Percentiles rank a stretch among this genome's conserved stretches.
Evolutionary conservation across 2,797 vertebrate species (phyloP).

Genomic region (Loriculus beryllinus): DNA sequence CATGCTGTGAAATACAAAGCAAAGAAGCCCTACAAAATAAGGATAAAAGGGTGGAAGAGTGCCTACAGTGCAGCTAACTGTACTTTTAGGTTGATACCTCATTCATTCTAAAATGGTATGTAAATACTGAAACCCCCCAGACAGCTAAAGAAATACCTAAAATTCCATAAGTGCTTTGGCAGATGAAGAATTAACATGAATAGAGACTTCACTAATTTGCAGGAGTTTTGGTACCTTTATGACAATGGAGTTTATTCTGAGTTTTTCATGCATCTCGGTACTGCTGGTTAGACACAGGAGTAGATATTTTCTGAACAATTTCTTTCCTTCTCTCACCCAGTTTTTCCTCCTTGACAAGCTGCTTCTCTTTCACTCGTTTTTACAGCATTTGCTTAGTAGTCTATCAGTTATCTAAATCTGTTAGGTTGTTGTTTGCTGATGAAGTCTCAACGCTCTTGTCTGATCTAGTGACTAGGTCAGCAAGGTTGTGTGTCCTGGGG

Average conservation of each 20-base stretch:
- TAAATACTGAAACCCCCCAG: constrained; percentile 13
- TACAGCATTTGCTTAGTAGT: neutral
- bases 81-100: constrained; percentile 12
- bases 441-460: constrained; percentile 47
- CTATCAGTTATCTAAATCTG: constrained; percentile 31
- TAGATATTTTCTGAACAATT: neutral
- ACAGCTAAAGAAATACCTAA: constrained; percentile 39
- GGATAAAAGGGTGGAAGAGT: neutral
- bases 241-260: neutral
- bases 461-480: constrained; percentile 52
- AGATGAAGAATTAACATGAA: constrained; percentile 20
- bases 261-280: neutral
- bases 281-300: neutral
- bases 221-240: neutral
- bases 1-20: neutral
- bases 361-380: neutral
- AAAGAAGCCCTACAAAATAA: neutral
- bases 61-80: neutral
- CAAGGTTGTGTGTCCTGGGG: constrained; percentile 59
- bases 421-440: constrained; percentile 35
- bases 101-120: constrained; percentile 29
- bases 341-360: neutral
- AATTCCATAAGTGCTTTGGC: constrained; percentile 50
- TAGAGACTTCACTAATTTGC: neutral
- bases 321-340: neutral